Evolutionary conservation across 2,888 invertebrate species (phyloP).

Genomic region (Theretra japonica): DNA sequence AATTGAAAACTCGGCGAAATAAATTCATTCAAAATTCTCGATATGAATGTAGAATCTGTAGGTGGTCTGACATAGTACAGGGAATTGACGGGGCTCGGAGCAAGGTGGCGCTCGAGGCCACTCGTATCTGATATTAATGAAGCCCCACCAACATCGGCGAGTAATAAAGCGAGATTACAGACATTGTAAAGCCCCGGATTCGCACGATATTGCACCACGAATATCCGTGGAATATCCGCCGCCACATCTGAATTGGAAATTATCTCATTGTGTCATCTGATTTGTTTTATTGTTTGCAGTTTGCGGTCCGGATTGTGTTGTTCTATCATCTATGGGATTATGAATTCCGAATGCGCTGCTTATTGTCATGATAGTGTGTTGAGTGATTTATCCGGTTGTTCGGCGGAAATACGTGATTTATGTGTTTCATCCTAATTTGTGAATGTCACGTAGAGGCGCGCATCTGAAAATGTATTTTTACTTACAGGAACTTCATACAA

Average conservation of each 20-base stretch:
- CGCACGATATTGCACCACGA: conserved; percentile 11
- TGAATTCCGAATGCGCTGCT: not conserved
- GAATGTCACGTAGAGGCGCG: too few relatives aligned
- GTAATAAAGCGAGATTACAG: conserved; percentile 69
- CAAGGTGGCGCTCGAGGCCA: conserved; percentile 27
- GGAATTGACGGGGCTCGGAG: not conserved
- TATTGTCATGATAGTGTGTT: not conserved
- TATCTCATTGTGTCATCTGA: conserved; percentile 15
- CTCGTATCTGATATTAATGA: conserved; percentile 59
- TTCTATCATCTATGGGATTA: not conserved
- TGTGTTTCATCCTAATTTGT: too few relatives aligned
- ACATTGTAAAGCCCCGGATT: conserved; percentile 56
- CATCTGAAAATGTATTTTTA: too few relatives aligned
- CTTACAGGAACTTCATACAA: too few relatives aligned
- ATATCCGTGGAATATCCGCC: conserved; percentile 19
- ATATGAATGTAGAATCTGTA: too few relatives aligned
- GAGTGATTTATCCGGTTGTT: not conserved
- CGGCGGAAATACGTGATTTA: too few relatives aligned
- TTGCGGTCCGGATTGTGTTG: not conserved
- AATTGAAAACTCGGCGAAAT: too few relatives aligned
- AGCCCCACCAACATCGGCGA: conserved; percentile 54
- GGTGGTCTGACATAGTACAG: not conserved
- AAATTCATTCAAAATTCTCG: too few relatives aligned
- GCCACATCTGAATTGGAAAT: conserved; percentile 21
- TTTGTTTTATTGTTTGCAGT: conserved; percentile 11